Percentiles rank a stretch among this genome's conserved stretches.
Evolutionary conservation across 2,888 invertebrate species (phyloP).

Genomic region (Stegana nigrithorax): DNA sequence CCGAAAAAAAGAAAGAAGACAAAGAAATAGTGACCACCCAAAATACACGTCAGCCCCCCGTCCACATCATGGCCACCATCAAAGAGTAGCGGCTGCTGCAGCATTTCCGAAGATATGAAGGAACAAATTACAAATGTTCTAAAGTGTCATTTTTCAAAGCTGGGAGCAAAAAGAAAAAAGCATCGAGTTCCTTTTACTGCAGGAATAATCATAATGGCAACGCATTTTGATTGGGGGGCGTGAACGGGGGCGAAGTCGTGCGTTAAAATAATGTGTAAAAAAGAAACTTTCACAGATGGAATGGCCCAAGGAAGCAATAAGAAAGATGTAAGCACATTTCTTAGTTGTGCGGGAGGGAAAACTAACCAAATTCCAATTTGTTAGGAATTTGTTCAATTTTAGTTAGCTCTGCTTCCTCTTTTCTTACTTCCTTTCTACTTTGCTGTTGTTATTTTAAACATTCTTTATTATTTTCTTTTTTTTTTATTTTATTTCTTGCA

Average conservation of each 20-base stretch:
- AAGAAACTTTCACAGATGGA: too few species aligned
- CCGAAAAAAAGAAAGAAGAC: not conserved
- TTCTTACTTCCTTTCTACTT: not conserved
- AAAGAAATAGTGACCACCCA: not conserved
- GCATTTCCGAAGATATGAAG: too few species aligned
- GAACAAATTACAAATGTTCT: slow-evolving; percentile 61
- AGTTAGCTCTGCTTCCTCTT: slow-evolving; percentile 47
- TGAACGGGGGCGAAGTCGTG: slow-evolving; percentile 54
- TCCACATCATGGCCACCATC: slow-evolving; percentile 12
- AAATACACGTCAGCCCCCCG: not conserved
- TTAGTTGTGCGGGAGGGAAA: slow-evolving; percentile 35
- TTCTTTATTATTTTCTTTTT: too few species aligned
- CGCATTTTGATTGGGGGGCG: slow-evolving; percentile 41
- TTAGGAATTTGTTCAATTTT: slow-evolving; percentile 67
- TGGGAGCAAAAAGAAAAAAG: slow-evolving; percentile 18
- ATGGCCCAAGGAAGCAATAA: slow-evolving; percentile 43
- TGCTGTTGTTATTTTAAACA: too few species aligned
- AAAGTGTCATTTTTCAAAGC: slow-evolving; percentile 60
- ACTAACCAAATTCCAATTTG: slow-evolving; percentile 66
- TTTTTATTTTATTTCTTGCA: too few species aligned
- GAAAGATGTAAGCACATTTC: slow-evolving; percentile 55
- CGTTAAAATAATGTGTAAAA: slow-evolving; percentile 52
- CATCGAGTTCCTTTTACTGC: slow-evolving; percentile 26
- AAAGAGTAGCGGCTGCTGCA: too few species aligned
- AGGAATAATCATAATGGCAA: slow-evolving; percentile 56